phyloP scores from a whole-genome alignment of 2,113 vertebrate species.

The Larimichthys polyactis region DNA sequence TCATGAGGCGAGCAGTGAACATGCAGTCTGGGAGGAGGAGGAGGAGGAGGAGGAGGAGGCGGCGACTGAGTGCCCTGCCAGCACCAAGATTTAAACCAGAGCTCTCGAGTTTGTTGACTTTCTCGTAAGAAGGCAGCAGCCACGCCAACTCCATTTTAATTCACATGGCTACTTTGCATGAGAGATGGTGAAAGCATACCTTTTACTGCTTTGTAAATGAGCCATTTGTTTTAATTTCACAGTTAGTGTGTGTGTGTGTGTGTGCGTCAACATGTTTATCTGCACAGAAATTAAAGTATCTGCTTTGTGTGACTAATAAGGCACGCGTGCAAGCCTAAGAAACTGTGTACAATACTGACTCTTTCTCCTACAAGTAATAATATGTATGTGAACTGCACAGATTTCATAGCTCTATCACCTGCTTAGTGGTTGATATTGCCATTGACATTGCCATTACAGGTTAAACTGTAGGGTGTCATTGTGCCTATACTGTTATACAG shows the following conservation, averaged over 20 bases:
- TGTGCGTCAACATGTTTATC: slow-evolving; percentile 38
- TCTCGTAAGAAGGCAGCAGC: slow-evolving; percentile 70
- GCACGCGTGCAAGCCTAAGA: neutral
- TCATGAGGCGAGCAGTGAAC: slow-evolving; percentile 65
- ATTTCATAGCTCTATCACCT: neutral
- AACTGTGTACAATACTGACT: neutral
- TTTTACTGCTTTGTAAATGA: slow-evolving; percentile 58
- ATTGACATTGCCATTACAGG: neutral
- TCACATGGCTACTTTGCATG: slow-evolving; percentile 78
- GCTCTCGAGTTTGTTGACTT: slow-evolving; percentile 73
- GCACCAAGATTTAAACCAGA: slow-evolving; percentile 69
- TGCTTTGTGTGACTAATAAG: slow-evolving; percentile 6
- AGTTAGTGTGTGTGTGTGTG: slow-evolving; percentile 9
- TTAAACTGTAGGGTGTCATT: neutral
- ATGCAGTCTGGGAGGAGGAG: slow-evolving; percentile 53
- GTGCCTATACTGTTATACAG: neutral
- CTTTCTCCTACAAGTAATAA: neutral
- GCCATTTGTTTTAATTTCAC: slow-evolving; percentile 57
- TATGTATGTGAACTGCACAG: neutral
- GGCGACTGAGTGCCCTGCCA: slow-evolving; percentile 53
- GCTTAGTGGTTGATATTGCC: neutral
- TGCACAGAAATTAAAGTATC: neutral
- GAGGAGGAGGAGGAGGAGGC: slow-evolving; percentile 44
- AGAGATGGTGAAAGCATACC: slow-evolving; percentile 56
- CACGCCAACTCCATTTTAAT: slow-evolving; percentile 57